These are phyloP conservation scores for Eledona agricola DNA, from an alignment of 2,888 invertebrate species.

Conservation along the genomic window DNA sequence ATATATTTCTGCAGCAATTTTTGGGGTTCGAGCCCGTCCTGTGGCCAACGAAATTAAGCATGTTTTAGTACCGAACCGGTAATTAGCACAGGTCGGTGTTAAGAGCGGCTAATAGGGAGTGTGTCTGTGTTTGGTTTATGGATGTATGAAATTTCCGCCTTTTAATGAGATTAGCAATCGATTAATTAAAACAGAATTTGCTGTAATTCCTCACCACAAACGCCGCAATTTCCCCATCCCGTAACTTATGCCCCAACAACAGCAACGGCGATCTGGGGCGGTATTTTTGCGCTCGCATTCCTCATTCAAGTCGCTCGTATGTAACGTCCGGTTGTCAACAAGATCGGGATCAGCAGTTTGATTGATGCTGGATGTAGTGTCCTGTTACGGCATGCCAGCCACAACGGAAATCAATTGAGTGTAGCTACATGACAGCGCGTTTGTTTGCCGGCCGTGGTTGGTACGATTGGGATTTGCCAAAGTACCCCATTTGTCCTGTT, in stretches of 20 bases:
- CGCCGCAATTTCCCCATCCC: constrained; percentile 26
- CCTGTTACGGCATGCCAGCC: constrained; percentile 43
- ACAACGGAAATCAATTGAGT: constrained; percentile 51
- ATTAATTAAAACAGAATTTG: constrained; percentile 31
- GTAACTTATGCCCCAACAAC: constrained; percentile 14
- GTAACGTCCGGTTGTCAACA: constrained; percentile 48
- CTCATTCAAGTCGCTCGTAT: constrained; percentile 25
- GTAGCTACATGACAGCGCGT: constrained; percentile 48
- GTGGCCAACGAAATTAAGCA: constrained; percentile 16
- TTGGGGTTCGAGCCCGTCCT: no score
- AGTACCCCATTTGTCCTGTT: constrained; percentile 40
- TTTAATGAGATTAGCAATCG: constrained; percentile 32
- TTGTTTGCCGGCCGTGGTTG: constrained; percentile 45
- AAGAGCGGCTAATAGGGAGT: constrained; percentile 29
- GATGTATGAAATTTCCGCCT: constrained; percentile 32
- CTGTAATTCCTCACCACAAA: constrained; percentile 20
- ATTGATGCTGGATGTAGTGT: constrained; percentile 42
- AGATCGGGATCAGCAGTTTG: constrained; percentile 45
- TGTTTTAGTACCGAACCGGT: constrained; percentile 9
- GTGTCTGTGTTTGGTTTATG: constrained; percentile 29
- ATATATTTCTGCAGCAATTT: neutral
- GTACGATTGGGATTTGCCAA: constrained; percentile 63
- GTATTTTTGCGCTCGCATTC: constrained; percentile 24
- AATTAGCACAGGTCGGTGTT: constrained; percentile 27
- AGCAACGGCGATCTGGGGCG: neutral